phyloP scores from a whole-genome alignment of 2,797 vertebrate genomes.

The Tenualosa ilisha region DNA sequence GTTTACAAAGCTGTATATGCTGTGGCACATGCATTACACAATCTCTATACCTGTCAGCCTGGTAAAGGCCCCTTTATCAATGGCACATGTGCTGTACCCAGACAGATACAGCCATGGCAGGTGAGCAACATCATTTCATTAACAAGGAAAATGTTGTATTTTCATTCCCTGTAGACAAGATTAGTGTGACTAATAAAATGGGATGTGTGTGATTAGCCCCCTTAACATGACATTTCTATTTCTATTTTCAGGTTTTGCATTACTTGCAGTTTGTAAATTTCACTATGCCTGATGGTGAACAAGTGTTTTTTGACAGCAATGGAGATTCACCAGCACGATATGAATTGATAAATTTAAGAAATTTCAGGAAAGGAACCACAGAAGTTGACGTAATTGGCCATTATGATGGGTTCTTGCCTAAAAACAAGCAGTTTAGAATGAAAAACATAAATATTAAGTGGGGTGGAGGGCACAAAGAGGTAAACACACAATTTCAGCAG shows the following conservation, averaged over 20 bases:
- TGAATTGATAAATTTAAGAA: constrained; percentile 79
- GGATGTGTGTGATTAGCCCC: neutral
- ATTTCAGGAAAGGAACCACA: constrained; percentile 58
- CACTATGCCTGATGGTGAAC: constrained; percentile 65
- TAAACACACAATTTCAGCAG: constrained; percentile 43
- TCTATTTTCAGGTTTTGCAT: constrained; percentile 66
- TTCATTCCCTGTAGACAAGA: neutral
- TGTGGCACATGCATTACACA: constrained; percentile 75
- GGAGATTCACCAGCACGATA: constrained; percentile 79
- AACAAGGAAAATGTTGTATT: neutral
- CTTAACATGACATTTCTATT: neutral
- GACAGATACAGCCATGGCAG: constrained; percentile 78
- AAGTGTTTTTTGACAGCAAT: constrained; percentile 74
- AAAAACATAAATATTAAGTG: constrained; percentile 65
- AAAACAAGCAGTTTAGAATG: constrained; percentile 66
- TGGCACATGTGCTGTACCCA: constrained; percentile 59
- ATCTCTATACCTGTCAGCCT: constrained; percentile 67
- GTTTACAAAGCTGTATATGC: constrained; percentile 81
- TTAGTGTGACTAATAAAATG: neutral
- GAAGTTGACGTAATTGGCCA: constrained; percentile 69
- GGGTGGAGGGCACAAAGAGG: constrained; percentile 60
- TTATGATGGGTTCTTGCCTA: constrained; percentile 72
- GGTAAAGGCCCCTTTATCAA: constrained; percentile 56
- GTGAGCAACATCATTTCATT: constrained; percentile 57
- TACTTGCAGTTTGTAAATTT: constrained; percentile 74